Evolutionary conservation across 2,797 vertebrate species (phyloP).

Genomic region (Lepilemur septentrionalis): DNA sequence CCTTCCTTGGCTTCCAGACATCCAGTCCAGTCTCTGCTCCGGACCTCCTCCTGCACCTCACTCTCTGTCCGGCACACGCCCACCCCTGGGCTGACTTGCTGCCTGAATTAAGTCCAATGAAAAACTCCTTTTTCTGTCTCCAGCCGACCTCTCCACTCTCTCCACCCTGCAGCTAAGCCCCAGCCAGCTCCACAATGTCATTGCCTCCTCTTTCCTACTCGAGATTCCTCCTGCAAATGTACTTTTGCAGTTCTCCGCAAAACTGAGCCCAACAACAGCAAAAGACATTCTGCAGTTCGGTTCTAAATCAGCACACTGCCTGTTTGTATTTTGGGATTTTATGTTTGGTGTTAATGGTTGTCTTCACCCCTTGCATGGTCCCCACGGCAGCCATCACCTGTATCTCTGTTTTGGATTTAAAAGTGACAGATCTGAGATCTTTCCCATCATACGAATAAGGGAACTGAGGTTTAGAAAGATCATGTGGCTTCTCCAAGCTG

Average conservation of each 20-base stretch:
- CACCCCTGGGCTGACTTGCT: not conserved
- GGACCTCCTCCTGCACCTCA: no score
- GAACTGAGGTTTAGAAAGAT: not conserved
- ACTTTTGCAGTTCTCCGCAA: not conserved
- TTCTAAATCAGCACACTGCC: not conserved
- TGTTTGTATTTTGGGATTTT: not conserved
- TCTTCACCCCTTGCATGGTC: not conserved
- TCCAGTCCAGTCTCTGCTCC: not conserved
- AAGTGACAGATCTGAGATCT: not conserved
- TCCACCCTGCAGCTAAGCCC: not conserved
- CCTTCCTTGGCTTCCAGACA: not conserved
- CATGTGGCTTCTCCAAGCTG: not conserved
- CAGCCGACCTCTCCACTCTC: not conserved
- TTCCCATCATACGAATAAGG: not conserved
- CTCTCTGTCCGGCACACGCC: not conserved
- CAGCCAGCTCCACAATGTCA: not conserved
- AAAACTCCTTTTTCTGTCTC: not conserved
- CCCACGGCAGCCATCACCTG: not conserved
- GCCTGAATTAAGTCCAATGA: not conserved
- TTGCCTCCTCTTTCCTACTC: not conserved
- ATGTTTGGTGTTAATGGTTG: not conserved
- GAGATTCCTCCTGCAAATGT: not conserved
- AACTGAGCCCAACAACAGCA: not conserved
- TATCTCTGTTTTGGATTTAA: not conserved
- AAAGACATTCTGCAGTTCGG: not conserved